Evolutionary conservation across 2,797 vertebrate species (phyloP).

Genomic region (Darevskia mixta): DNA sequence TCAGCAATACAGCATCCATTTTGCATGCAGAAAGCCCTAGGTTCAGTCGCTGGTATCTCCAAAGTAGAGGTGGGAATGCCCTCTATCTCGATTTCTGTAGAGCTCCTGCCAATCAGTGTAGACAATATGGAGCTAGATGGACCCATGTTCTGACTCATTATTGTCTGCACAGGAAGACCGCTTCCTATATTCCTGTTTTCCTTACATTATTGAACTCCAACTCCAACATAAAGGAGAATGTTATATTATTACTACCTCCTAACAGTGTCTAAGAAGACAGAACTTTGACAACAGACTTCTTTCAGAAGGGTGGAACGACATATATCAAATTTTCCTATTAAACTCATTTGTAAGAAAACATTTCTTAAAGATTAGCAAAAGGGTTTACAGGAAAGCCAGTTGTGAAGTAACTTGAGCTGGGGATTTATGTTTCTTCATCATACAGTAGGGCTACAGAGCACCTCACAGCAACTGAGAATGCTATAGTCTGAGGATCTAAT

Average conservation of each 20-base stretch:
- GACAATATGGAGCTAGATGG: no score
- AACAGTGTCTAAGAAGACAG: not conserved
- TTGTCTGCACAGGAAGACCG: no score
- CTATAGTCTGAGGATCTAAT: conserved; percentile 24
- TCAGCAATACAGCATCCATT: no score
- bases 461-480: conserved; percentile 1
- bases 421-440: conserved; percentile 20
- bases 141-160: no score
- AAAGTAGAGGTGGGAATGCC: no score
- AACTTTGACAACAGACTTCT: not conserved
- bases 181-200: not conserved
- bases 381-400: not conserved
- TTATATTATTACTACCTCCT: not conserved
- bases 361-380: not conserved
- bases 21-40: no score
- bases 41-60: no score
- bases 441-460: conserved; percentile 7
- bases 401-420: not conserved
- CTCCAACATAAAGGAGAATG: not conserved
- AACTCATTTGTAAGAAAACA: conserved; percentile 18
- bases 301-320: not conserved
- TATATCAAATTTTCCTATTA: conserved; percentile 8
- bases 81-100: no score
- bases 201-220: not conserved
- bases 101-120: no score